A percentile compares a stretch with the other conserved stretches of the same genome.
Conservation (phyloP, 1,140 invertebrate species). For the Dinoponera quadriceps region DNA sequence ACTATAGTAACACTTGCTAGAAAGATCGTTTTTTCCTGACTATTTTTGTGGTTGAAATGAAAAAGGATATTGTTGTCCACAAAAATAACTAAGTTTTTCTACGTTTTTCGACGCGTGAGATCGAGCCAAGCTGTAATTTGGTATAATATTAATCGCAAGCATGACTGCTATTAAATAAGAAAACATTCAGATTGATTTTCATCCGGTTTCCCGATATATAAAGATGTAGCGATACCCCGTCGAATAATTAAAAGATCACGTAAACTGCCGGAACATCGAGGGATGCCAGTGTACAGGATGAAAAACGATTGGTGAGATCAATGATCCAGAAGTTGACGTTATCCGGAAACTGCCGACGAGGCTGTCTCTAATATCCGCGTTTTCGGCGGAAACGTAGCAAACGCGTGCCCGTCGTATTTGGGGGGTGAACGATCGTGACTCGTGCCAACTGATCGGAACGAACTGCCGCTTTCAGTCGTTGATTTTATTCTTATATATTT, state of each 20-base stretch:
- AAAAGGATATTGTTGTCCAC: no score
- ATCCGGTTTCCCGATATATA: neutral
- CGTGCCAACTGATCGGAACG: conserved; percentile 64
- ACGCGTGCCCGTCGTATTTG: conserved; percentile 35
- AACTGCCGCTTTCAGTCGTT: neutral
- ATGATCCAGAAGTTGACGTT: conserved; percentile 55
- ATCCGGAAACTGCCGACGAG: conserved; percentile 51
- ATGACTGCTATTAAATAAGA: neutral
- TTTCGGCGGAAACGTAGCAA: conserved; percentile 51
- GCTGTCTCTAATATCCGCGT: conserved; percentile 54
- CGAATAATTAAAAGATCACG: neutral
- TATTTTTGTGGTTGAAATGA: no score
- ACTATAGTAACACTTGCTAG: no score
- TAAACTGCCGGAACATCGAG: neutral
- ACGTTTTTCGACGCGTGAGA: neutral
- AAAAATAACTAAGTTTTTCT: neutral
- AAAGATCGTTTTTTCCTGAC: no score
- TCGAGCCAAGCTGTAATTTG: neutral
- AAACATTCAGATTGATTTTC: neutral
- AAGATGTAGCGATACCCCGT: neutral
- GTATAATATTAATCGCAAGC: neutral
- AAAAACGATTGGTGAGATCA: conserved; percentile 31
- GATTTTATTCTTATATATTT: neutral
- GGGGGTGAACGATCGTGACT: conserved; percentile 44
- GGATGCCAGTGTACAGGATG: neutral